phyloP scores from a whole-genome alignment of 2,113 vertebrate genomes.

The Proterorhinus semilunaris region DNA sequence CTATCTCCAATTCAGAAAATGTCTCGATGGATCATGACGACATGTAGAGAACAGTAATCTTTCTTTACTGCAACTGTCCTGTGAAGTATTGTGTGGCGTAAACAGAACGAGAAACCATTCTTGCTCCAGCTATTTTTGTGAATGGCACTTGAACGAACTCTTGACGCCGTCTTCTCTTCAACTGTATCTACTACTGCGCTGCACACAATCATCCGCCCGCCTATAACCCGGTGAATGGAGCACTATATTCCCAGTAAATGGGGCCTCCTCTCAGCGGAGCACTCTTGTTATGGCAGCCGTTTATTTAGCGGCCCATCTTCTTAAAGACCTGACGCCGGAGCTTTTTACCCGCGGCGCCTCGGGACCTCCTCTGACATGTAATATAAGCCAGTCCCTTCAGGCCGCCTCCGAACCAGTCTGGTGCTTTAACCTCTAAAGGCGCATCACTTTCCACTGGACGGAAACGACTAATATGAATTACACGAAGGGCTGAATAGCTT shows the following conservation, averaged over 20 bases:
- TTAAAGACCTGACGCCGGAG: conserved; percentile 56
- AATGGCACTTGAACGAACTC: no score
- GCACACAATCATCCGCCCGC: background rate
- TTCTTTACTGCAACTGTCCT: no score
- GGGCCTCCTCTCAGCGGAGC: background rate
- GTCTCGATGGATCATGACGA: no score
- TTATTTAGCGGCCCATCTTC: conserved; percentile 61
- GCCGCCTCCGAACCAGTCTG: conserved; percentile 34
- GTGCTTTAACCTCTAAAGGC: conserved; percentile 45
- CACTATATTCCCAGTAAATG: background rate
- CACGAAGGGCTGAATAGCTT: no score
- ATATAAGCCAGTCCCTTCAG: conserved; percentile 53
- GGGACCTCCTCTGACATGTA: conserved; percentile 52
- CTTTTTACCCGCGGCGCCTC: conserved; percentile 48
- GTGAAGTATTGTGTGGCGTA: no score
- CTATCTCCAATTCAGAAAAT: no score
- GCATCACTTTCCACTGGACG: conserved; percentile 21
- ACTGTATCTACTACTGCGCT: background rate
- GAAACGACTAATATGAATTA: no score
- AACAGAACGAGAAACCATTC: no score
- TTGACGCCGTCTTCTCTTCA: background rate
- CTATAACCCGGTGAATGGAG: background rate
- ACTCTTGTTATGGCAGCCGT: conserved; percentile 44
- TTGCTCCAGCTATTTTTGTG: no score
- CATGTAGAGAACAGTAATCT: no score